Conservation (phyloP, 2,888 invertebrate genomes). For the Alloplasta piceator region DNA sequence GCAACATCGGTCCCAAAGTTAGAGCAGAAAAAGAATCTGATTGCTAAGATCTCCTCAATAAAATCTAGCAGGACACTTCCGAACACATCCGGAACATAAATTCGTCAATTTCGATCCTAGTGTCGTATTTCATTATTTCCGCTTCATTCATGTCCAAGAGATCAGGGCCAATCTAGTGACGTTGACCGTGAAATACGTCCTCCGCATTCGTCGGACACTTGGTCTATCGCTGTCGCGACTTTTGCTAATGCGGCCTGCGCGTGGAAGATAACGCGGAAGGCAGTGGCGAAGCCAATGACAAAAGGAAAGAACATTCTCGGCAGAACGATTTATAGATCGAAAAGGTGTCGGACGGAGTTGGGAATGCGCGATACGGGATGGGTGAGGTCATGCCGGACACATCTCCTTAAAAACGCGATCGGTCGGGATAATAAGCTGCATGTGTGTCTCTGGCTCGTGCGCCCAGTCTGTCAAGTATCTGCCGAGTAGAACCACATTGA, state of each 20-base stretch:
- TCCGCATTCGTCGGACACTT: conserved; percentile 43
- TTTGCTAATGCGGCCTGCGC: conserved; percentile 54
- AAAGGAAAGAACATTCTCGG: conserved; percentile 3
- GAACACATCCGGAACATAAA: conserved; percentile 5
- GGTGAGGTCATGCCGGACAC: conserved; percentile 62
- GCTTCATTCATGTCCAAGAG: conserved; percentile 29
- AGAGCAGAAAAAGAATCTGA: too few relatives aligned
- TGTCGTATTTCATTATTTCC: not conserved
- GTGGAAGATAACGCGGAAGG: conserved; percentile 59
- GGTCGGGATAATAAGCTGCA: conserved; percentile 38
- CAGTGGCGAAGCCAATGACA: conserved; percentile 40
- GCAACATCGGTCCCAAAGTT: too few relatives aligned
- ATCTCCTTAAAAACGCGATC: conserved; percentile 63
- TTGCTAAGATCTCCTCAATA: too few relatives aligned
- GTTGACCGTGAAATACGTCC: conserved; percentile 47
- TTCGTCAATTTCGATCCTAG: not conserved
- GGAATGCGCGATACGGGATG: conserved; percentile 67
- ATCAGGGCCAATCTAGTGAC: not conserved
- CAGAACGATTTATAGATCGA: not conserved
- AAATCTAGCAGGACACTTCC: too few relatives aligned
- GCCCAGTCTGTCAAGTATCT: conserved; percentile 31
- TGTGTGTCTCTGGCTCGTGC: conserved; percentile 56
- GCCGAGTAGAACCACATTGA: conserved; percentile 12
- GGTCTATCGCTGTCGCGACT: conserved; percentile 23
- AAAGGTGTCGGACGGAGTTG: not conserved